These are phyloP conservation scores for Xenopus petersii DNA, from an alignment of 2,797 vertebrate genomes.

Conservation along the genomic window DNA sequence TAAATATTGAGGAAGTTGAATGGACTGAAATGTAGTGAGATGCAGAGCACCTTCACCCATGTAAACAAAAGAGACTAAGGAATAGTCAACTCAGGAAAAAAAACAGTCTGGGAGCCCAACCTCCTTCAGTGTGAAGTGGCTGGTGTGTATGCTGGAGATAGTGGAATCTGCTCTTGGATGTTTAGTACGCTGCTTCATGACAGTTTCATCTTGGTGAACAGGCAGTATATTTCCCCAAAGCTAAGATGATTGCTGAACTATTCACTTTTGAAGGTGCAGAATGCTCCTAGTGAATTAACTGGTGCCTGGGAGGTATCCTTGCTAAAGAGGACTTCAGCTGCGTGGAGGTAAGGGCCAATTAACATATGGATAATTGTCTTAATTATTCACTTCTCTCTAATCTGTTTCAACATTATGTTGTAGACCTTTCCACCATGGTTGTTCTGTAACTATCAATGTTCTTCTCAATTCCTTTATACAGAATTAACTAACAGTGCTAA, in stretches of 20 bases:
- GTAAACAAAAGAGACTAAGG: conserved; percentile 45
- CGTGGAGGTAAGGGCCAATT: conserved; percentile 29
- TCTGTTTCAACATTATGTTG: not conserved
- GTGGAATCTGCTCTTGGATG: conserved; percentile 35
- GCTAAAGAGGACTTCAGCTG: not conserved
- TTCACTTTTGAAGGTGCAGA: conserved; percentile 14
- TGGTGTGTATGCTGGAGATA: conserved; percentile 40
- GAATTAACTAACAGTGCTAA: no score
- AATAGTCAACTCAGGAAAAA: conserved; percentile 32
- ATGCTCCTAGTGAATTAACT: conserved; percentile 17
- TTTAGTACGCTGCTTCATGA: conserved; percentile 31
- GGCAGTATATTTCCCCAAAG: conserved; percentile 11
- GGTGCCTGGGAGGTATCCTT: conserved; percentile 10
- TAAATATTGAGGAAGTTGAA: conserved; percentile 47
- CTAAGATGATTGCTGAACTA: conserved; percentile 16
- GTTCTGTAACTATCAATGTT: not conserved
- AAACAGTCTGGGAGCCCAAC: conserved; percentile 25
- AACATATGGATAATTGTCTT: not conserved
- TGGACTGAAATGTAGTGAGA: conserved; percentile 20
- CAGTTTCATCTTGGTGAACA: conserved; percentile 24
- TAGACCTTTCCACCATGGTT: not conserved
- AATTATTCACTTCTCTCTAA: not conserved
- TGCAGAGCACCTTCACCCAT: conserved; percentile 34
- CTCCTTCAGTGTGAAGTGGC: conserved; percentile 41
- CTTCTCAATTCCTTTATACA: not conserved